A percentile compares a stretch with the other conserved stretches of the same genome.
Conservation (phyloP, 1,140 invertebrate genomes). For the Yoshiicerus persimilis region DNA sequence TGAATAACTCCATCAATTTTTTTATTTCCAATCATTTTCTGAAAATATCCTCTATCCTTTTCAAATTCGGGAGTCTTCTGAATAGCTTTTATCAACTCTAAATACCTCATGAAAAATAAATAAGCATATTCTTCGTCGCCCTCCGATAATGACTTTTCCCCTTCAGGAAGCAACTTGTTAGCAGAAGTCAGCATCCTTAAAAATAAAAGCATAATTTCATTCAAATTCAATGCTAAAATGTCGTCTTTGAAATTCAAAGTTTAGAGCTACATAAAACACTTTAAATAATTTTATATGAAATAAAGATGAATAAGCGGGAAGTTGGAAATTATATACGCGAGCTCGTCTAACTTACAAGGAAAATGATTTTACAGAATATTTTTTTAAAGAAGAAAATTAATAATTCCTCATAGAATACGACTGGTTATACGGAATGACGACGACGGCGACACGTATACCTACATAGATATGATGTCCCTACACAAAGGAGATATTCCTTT, state of each 20-base stretch:
- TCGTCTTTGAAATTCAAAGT: no score
- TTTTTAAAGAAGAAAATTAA: no score
- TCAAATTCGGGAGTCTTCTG: conserved; percentile 60
- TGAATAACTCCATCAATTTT: conserved; percentile 60
- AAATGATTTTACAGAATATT: no score
- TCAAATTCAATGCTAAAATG: no score
- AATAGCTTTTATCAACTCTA: conserved; percentile 62
- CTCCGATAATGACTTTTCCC: conserved; percentile 53
- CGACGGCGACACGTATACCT: no score
- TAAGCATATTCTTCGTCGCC: conserved; percentile 69
- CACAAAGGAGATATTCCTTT: no score
- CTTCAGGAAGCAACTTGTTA: conserved; percentile 55
- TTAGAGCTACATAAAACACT: neutral
- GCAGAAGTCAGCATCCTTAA: conserved; percentile 58
- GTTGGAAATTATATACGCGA: no score
- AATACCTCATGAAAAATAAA: conserved; percentile 69
- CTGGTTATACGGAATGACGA: no score
- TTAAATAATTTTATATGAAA: neutral
- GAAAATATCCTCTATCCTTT: conserved; percentile 61
- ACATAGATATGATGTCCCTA: no score
- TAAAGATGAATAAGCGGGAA: no score
- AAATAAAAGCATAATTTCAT: neutral
- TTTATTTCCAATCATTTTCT: conserved; percentile 59
- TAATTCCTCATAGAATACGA: no score
- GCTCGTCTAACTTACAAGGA: no score